A percentile compares a stretch with the other conserved stretches of the same genome.
Conservation (phyloP, 2,797 vertebrate species). For the Carduelis carduelis region DNA sequence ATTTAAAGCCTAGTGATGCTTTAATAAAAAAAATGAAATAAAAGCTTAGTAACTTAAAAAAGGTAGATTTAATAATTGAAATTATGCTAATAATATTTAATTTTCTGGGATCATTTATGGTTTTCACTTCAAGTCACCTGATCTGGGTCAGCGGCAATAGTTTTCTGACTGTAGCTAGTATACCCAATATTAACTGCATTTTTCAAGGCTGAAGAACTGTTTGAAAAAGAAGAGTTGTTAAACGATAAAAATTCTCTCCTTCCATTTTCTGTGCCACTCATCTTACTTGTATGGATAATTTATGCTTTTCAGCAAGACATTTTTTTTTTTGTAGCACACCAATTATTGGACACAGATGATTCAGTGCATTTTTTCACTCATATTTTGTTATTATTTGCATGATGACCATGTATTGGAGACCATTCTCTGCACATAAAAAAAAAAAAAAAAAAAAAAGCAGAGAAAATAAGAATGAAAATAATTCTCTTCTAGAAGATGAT, state of each 20-base stretch:
- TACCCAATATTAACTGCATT: neutral
- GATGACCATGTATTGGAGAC: rapidly evolving
- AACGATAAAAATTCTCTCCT: neutral
- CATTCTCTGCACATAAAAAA: neutral
- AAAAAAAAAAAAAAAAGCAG: neutral
- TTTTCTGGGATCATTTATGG: neutral
- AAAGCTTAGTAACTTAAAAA: neutral
- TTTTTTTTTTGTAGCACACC: neutral
- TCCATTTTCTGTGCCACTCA: neutral
- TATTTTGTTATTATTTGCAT: neutral
- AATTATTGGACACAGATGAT: neutral
- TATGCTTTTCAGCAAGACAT: neutral
- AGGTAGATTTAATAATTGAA: neutral
- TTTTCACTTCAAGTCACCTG: neutral
- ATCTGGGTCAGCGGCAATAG: neutral
- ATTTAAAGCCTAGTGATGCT: neutral
- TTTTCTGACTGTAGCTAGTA: neutral
- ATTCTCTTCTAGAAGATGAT: neutral
- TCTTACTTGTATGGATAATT: neutral
- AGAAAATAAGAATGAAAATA: neutral
- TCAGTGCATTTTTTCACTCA: neutral
- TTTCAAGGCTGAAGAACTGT: neutral
- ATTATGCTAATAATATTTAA: neutral
- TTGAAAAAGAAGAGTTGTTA: neutral
- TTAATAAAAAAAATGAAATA: neutral